Evolutionary conservation across 2,113 vertebrate species (phyloP).

Genomic region (Peromyscus leucopus): DNA sequence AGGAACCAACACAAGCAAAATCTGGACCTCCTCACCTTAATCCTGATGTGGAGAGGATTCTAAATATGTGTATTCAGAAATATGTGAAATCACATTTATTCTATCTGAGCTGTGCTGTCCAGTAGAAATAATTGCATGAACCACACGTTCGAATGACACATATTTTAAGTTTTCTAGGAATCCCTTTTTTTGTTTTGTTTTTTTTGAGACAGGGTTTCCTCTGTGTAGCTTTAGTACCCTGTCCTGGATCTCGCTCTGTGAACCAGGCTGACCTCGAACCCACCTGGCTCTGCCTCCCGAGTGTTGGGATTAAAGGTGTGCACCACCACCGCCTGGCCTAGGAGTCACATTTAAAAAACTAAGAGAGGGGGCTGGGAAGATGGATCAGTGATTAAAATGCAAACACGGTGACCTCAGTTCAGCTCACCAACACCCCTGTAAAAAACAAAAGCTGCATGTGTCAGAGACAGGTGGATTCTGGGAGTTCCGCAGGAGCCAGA

Average conservation of each 20-base stretch:
- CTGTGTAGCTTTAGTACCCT: no score
- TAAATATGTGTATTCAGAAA: background rate
- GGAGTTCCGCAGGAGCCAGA: background rate
- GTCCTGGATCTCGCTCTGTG: no score
- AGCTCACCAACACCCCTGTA: background rate
- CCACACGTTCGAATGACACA: background rate
- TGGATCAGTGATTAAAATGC: background rate
- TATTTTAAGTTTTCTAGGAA: background rate
- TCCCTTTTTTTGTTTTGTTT: no score
- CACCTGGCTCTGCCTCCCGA: no score
- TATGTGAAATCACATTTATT: background rate
- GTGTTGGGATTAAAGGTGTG: no score
- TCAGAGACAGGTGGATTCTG: background rate
- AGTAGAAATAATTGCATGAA: background rate
- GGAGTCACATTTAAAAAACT: background rate
- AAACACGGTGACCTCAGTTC: background rate
- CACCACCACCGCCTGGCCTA: background rate
- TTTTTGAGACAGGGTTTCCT: no score
- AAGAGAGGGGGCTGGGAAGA: background rate
- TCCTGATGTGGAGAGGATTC: background rate
- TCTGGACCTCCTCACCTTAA: background rate
- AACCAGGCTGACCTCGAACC: no score
- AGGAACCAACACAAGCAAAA: background rate
- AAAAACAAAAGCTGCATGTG: background rate
- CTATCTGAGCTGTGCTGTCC: background rate